phyloP scores from a whole-genome alignment of 2,113 vertebrate genomes.

The Rhynchopsitta pachyrhyncha region DNA sequence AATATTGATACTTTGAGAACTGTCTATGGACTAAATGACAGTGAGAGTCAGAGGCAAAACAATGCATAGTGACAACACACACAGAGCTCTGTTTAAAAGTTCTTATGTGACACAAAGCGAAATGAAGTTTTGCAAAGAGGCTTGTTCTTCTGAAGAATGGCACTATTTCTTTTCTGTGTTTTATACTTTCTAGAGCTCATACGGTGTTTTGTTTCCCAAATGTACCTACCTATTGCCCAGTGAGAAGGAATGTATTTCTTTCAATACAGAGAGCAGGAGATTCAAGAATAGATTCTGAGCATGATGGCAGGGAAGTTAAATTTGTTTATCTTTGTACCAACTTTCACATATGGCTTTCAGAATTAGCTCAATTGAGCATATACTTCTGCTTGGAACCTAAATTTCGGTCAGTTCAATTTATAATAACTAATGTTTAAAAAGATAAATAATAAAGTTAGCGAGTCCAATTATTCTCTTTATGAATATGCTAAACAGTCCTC shows the following conservation, averaged over 20 bases:
- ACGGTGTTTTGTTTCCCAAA: constrained; percentile 27
- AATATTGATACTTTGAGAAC: background rate
- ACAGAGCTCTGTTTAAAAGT: background rate
- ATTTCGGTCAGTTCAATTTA: background rate
- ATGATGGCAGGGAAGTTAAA: background rate
- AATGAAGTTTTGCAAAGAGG: background rate
- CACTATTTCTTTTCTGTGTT: background rate
- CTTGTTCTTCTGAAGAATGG: background rate
- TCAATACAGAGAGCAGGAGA: background rate
- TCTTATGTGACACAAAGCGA: background rate
- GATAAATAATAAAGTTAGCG: background rate
- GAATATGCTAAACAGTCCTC: constrained; percentile 25
- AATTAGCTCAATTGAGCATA: background rate
- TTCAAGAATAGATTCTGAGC: background rate
- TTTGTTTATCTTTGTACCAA: background rate
- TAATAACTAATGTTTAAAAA: background rate
- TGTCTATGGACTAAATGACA: background rate
- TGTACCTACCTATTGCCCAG: background rate
- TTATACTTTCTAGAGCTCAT: background rate
- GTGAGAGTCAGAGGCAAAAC: background rate
- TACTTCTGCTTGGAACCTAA: background rate
- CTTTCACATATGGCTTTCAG: constrained; percentile 10
- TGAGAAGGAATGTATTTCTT: background rate
- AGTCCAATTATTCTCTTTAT: constrained; percentile 9
- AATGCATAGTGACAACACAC: background rate